A percentile compares a stretch with the other conserved stretches of the same genome.
Conservation (phyloP, 2,113 vertebrate species). For the Ramphastos sulfuratus region DNA sequence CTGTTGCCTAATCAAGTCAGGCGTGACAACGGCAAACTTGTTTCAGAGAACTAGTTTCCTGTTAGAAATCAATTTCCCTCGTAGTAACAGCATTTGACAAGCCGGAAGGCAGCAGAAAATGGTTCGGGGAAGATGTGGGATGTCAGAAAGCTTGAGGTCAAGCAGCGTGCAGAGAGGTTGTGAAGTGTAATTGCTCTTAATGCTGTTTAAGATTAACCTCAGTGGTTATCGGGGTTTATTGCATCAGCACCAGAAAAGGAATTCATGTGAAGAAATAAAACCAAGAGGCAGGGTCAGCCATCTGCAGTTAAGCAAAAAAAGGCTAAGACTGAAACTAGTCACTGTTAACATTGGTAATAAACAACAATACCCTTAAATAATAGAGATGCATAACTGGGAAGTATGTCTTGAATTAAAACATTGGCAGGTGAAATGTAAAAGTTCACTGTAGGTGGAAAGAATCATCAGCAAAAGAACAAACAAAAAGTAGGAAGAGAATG, state of each 20-base stretch:
- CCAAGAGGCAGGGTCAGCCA: neutral
- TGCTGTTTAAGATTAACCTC: constrained; percentile 63
- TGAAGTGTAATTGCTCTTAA: constrained; percentile 63
- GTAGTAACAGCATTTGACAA: neutral
- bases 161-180: constrained; percentile 38
- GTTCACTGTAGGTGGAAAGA: neutral
- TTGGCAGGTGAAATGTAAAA: neutral
- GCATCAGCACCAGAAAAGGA: constrained; percentile 56
- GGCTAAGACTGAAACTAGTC: neutral
- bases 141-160: constrained; percentile 59
- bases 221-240: constrained; percentile 48
- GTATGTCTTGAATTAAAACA: neutral
- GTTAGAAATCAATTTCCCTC: neutral
- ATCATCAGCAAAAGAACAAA: neutral
- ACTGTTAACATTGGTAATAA: neutral
- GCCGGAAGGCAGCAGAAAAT: constrained; percentile 5
- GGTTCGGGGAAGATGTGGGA: neutral
- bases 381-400: neutral
- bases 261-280: constrained; percentile 43
- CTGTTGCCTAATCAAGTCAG: neutral
- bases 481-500: neutral
- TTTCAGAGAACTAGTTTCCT: constrained; percentile 9
- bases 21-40: neutral
- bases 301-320: neutral
- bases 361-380: neutral